phyloP scores from a whole-genome alignment of 2,797 vertebrate genomes.

The Acipenser oxyrinchus region DNA sequence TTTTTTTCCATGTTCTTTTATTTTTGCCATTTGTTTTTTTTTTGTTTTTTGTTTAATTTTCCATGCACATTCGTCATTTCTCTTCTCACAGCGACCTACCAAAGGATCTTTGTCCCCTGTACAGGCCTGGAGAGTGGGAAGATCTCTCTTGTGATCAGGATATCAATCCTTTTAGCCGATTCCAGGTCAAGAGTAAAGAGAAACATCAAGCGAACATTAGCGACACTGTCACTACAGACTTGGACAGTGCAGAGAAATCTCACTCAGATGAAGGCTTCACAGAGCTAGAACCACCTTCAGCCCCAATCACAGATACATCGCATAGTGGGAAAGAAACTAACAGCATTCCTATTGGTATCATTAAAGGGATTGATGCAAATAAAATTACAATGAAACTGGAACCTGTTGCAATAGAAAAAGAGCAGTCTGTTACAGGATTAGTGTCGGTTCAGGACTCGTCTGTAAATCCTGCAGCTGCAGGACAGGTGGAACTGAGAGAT shows the following conservation, averaged over 20 bases:
- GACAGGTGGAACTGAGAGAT: constrained; percentile 30
- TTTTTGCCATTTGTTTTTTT: constrained; percentile 41
- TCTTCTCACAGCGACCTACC: constrained; percentile 85
- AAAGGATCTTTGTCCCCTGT: constrained; percentile 99
- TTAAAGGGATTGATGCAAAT: constrained; percentile 23
- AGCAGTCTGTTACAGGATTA: constrained; percentile 13
- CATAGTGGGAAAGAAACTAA: constrained; percentile 37
- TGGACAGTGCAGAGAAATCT: constrained; percentile 63
- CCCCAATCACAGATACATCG: constrained; percentile 34
- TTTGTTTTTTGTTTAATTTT: constrained; percentile 53
- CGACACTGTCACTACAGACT: constrained; percentile 42
- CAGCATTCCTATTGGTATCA: constrained; percentile 2
- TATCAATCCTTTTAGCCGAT: constrained; percentile 93
- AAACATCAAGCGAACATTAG: constrained; percentile 58
- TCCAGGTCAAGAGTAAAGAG: constrained; percentile 70
- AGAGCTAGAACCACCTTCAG: constrained; percentile 68
- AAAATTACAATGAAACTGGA: not conserved
- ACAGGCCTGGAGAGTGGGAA: constrained; percentile 98
- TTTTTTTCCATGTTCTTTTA: constrained; percentile 7
- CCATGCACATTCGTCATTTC: constrained; percentile 53
- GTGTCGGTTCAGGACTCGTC: not conserved
- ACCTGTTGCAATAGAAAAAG: not conserved
- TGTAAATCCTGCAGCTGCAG: constrained; percentile 2
- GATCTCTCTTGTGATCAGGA: constrained; percentile 88
- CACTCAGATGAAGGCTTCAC: constrained; percentile 73